A percentile compares a stretch with the other conserved stretches of the same genome.
Evolutionary conservation across 2,113 vertebrate species (phyloP).

Genomic region (Neotragus moschatus): DNA sequence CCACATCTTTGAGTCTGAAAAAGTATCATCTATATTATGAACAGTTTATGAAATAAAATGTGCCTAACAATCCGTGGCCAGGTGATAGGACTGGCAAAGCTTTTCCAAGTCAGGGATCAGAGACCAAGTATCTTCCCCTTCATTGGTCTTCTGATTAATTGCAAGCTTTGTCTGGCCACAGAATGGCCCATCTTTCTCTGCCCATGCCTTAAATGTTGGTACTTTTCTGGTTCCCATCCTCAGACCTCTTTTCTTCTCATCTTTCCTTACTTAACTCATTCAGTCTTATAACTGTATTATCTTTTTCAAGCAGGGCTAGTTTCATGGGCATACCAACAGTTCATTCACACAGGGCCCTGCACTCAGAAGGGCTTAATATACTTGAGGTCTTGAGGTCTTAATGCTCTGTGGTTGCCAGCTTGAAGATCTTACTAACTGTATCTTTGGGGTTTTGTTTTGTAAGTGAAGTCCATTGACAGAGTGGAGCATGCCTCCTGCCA

Average conservation of each 20-base stretch:
- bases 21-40: not conserved
- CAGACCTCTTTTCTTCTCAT: not conserved
- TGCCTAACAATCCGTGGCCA: not conserved
- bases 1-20: not conserved
- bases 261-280: not conserved
- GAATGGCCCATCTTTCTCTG: not conserved
- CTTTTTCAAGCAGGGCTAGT: not conserved
- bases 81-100: not conserved
- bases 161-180: not conserved
- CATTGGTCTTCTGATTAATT: not conserved
- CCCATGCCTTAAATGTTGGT: not conserved
- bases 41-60: conserved; percentile 1
- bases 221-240: not conserved
- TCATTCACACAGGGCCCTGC: not conserved
- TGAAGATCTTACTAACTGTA: not conserved
- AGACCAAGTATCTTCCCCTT: not conserved
- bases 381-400: not conserved
- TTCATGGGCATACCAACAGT: not conserved
- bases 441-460: not conserved
- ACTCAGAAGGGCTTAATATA: not conserved
- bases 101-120: not conserved
- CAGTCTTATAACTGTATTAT: not conserved
- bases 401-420: not conserved
- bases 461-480: not conserved
- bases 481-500: not conserved